Evolutionary conservation across 1,140 invertebrate species (phyloP), one percentile per base, ranked within the genome.

Genomic region (Anthonomus grandis): DNA sequence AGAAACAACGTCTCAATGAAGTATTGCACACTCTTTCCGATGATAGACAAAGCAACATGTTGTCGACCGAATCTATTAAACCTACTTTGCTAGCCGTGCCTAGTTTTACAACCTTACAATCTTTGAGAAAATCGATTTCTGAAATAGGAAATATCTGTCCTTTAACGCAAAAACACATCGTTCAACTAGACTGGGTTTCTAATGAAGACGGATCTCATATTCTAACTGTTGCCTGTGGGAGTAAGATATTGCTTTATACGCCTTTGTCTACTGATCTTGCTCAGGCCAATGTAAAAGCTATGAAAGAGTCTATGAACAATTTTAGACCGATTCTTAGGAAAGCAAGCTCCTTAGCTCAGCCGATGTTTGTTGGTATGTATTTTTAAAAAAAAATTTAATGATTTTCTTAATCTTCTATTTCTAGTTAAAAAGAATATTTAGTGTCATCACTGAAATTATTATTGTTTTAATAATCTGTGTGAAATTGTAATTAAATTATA

Each of bases 151-250:
- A 93, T 68, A 92, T 91, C 0, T 93, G 89, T 67, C 89, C 90
- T 0, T 67, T 93, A 1, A 91, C 89, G 0, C 90, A 92, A 67
- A 92, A 92, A 74, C 88, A 91, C 74, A 73, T 91, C 3, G 92
- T 98, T 1, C 93, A 97, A 69, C 74, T 99, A 23, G 97, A 98
- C 76, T 99, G 97, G 97, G 95, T 98, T 2, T 97, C 95, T 0
- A 96, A 96, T 62, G 96, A 99, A 72, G 96, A 99, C 75, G 97
- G 97, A 2, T 95, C 93, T 0, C 96, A 99, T 75, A 94, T 99
- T 63, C 75, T 99, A 5, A 98, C 97, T 0, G 93, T 98, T 0
- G 95, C 90, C 0, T 91, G 98, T 41, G 95, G 95, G 1, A 93
- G 93, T 44, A 94, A 97, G 73, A 86, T 93, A 2, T 79, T 93